These are phyloP conservation scores for Helicolenus hilgendorfi DNA, from an alignment of 2,797 vertebrate species.

Conservation along the genomic window DNA sequence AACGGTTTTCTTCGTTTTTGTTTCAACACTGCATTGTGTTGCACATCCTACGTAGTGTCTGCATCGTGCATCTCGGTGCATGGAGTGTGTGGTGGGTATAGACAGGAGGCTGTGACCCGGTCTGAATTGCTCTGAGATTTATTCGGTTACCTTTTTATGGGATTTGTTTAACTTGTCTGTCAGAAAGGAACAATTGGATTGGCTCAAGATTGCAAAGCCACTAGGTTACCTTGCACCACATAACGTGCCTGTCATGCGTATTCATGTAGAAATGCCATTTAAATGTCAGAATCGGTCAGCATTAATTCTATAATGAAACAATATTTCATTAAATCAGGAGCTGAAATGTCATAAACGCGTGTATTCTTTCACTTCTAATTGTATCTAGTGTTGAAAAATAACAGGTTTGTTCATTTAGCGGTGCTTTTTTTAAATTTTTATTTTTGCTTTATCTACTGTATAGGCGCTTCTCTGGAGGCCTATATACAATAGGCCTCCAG, in stretches of 20 bases:
- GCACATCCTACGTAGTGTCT: neutral
- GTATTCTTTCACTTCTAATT: conserved; percentile 8
- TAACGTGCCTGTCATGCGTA: neutral
- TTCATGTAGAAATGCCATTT: conserved; percentile 69
- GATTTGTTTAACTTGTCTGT: conserved; percentile 35
- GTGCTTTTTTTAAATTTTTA: neutral
- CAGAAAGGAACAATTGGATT: conserved; percentile 42
- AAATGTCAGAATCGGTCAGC: conserved; percentile 70
- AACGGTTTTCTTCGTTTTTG: neutral
- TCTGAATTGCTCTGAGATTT: conserved; percentile 30
- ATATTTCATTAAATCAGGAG: conserved; percentile 14
- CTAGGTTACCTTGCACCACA: neutral
- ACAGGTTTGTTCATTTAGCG: neutral
- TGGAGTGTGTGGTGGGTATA: neutral
- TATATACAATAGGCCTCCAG: neutral
- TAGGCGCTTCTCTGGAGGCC: neutral
- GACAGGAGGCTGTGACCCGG: conserved; percentile 16
- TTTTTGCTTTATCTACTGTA: neutral
- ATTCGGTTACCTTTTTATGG: conserved; percentile 23
- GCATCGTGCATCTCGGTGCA: neutral
- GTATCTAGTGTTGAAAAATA: neutral
- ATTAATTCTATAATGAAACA: conserved; percentile 47
- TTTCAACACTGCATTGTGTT: neutral
- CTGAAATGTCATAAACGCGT: conserved; percentile 49
- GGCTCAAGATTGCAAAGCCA: conserved; percentile 9